These are phyloP conservation scores for Melanostoma mellinum DNA, from an alignment of 2,888 invertebrate genomes.

Conservation along the genomic window DNA sequence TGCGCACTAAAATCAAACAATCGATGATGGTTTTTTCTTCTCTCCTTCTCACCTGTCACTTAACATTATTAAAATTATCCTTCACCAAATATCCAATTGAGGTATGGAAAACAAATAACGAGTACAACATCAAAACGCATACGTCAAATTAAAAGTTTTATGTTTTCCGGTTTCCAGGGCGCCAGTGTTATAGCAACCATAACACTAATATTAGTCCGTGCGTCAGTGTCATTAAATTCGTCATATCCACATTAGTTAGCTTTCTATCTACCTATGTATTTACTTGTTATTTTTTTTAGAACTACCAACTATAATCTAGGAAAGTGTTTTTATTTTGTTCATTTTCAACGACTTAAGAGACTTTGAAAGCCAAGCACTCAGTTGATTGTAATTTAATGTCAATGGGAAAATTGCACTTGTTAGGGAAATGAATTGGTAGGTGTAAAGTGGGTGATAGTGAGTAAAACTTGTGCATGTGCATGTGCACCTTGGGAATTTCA, in stretches of 20 bases:
- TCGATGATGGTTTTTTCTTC: too few species aligned
- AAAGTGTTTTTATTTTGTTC: not conserved
- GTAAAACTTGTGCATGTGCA: not conserved
- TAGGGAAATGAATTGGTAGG: slow-evolving; percentile 10
- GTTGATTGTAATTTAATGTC: slow-evolving; percentile 55
- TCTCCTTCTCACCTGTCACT: too few species aligned
- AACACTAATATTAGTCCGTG: not conserved
- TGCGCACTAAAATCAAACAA: too few species aligned
- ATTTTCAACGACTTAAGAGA: too few species aligned
- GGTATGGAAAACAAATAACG: not conserved
- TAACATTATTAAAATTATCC: too few species aligned
- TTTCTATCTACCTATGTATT: slow-evolving; percentile 8
- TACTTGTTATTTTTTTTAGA: slow-evolving; percentile 38
- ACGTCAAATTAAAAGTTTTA: slow-evolving; percentile 25
- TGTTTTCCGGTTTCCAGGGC: too few species aligned
- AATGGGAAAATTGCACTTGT: slow-evolving; percentile 29
- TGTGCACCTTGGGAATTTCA: too few species aligned
- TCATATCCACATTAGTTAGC: slow-evolving; percentile 43
- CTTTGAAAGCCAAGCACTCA: slow-evolving; percentile 23
- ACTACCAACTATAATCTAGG: slow-evolving; percentile 9
- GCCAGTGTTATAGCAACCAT: not conserved
- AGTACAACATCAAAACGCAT: slow-evolving; percentile 1
- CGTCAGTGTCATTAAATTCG: slow-evolving; percentile 50
- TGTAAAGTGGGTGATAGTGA: not conserved
- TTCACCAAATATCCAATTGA: too few species aligned